Evolutionary conservation across 2,888 invertebrate species (phyloP).

Genomic region (Rotaria sp.): DNA sequence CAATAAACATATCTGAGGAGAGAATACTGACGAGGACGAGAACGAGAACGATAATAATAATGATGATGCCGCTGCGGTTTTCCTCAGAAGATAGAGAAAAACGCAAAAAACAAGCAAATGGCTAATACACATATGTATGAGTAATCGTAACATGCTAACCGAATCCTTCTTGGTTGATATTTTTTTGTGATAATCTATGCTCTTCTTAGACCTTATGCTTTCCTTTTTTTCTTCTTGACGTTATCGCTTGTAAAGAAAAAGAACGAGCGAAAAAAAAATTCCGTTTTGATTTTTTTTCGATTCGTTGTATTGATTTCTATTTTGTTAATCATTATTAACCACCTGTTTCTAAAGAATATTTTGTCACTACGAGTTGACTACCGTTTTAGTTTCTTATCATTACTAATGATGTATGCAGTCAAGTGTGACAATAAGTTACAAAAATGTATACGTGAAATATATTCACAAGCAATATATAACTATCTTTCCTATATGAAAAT

Average conservation of each 20-base stretch:
- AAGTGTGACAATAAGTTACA: neutral
- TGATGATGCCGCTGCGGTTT: neutral
- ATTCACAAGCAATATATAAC: neutral
- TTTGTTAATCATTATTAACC: neutral
- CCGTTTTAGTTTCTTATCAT: neutral
- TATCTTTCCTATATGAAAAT: neutral
- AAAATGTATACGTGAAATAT: neutral
- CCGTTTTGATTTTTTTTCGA: neutral
- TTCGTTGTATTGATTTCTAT: neutral
- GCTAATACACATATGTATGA: neutral
- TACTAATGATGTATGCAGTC: neutral
- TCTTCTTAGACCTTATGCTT: neutral
- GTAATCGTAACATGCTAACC: neutral
- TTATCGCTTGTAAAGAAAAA: neutral
- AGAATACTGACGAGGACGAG: neutral
- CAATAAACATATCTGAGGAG: neutral
- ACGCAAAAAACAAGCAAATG: neutral
- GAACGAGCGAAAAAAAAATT: neutral
- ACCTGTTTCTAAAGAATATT: neutral
- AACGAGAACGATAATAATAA: neutral
- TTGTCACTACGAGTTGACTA: neutral
- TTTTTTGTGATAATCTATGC: neutral
- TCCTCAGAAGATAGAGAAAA: neutral
- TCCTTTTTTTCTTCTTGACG: neutral
- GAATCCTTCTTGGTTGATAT: neutral